A percentile compares a stretch with the other conserved stretches of the same genome.
Evolutionary conservation across 2,888 invertebrate species (phyloP).

Genomic region (Melanargia galathea): DNA sequence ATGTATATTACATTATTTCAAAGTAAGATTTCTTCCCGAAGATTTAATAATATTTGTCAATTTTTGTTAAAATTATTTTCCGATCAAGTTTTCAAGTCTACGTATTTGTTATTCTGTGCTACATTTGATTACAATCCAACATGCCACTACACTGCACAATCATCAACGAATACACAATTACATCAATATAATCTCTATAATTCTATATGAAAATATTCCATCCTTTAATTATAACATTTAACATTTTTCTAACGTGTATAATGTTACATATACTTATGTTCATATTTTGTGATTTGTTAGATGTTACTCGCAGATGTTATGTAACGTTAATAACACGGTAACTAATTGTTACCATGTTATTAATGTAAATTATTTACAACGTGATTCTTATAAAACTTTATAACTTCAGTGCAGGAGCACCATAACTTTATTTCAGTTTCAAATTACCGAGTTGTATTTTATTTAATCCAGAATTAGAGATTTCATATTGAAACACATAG

Average conservation of each 20-base stretch:
- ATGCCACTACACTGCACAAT: conserved; percentile 2
- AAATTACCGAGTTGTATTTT: not conserved
- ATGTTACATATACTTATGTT: too few species aligned
- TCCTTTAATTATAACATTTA: too few species aligned
- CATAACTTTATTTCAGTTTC: not conserved
- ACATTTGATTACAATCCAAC: not conserved
- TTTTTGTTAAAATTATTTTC: conserved; percentile 2
- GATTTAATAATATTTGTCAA: not conserved
- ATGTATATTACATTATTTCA: too few species aligned
- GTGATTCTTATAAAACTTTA: not conserved
- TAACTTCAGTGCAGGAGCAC: not conserved
- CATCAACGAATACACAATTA: not conserved
- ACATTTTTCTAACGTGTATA: too few species aligned
- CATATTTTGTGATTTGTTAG: too few species aligned
- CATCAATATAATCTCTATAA: not conserved
- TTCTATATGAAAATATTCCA: not conserved
- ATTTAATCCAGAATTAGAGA: conserved; percentile 2
- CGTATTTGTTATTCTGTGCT: not conserved
- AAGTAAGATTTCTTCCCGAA: too few species aligned
- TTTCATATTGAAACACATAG: not conserved
- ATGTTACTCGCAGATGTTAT: too few species aligned
- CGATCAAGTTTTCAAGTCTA: not conserved
- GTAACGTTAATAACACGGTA: too few species aligned
- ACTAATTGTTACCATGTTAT: too few species aligned
- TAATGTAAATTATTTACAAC: too few species aligned